Conservation (phyloP, 2,113 vertebrate genomes). For the Pseudolaguvia tuberculata region DNA sequence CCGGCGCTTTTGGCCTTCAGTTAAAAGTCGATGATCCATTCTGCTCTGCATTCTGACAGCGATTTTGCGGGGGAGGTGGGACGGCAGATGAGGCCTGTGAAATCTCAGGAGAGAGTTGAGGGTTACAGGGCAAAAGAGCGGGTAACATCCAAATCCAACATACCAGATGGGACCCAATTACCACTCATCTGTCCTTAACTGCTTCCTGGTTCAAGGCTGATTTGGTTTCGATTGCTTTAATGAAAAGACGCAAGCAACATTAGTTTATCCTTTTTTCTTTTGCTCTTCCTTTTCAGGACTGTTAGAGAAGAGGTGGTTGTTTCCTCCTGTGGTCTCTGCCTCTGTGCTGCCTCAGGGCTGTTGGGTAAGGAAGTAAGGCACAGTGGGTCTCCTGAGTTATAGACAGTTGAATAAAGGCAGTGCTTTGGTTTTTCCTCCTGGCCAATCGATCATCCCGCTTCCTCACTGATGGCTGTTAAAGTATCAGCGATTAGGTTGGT, state of each 20-base stretch:
- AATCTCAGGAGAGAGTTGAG: conserved; percentile 6
- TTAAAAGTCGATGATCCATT: conserved; percentile 19
- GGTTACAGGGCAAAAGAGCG: neutral
- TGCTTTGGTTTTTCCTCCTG: conserved; percentile 21
- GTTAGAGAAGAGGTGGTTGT: conserved; percentile 5
- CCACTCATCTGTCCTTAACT: neutral
- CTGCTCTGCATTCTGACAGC: neutral
- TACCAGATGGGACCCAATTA: conserved; percentile 37
- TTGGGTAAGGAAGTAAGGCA: neutral
- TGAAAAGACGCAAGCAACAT: neutral
- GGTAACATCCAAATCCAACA: conserved; percentile 1
- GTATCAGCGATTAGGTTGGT: conserved; percentile 28
- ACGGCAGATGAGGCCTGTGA: conserved; percentile 22
- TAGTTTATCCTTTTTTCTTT: too few species aligned
- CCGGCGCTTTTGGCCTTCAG: neutral
- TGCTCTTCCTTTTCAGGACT: neutral
- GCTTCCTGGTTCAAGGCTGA: neutral
- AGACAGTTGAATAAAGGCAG: conserved; percentile 29
- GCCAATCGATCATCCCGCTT: conserved; percentile 38
- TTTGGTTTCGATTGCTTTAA: neutral
- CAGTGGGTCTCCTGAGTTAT: conserved; percentile 24
- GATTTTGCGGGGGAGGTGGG: neutral
- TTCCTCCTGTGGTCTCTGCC: neutral
- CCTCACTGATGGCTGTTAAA: conserved; percentile 37
- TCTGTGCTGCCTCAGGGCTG: neutral